A percentile compares a stretch with the other conserved stretches of the same genome.
Conservation (phyloP, 2,797 vertebrate genomes). For the Enteromius thamalakanensis region DNA sequence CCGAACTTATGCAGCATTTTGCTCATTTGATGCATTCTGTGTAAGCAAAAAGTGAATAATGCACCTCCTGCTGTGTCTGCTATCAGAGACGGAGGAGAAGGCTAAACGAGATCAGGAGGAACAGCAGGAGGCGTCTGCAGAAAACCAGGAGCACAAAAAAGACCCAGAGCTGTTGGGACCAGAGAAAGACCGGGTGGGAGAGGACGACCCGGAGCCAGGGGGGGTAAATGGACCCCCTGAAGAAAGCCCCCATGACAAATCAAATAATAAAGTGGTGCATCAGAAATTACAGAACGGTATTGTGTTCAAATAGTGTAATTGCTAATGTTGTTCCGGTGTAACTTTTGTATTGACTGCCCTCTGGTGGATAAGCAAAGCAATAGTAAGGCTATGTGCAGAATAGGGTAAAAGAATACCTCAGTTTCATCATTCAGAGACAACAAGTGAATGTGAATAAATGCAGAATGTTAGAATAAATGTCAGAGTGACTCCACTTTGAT, state of each 20-base stretch:
- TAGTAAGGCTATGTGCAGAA: not conserved
- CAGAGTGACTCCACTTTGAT: no score
- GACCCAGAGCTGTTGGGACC: slow-evolving; percentile 63
- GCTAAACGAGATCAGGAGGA: slow-evolving; percentile 81
- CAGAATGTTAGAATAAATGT: no score
- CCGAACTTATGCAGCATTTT: not conserved
- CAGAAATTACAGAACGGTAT: slow-evolving; percentile 81
- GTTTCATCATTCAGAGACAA: no score
- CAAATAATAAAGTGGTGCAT: not conserved
- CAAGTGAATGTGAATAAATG: no score
- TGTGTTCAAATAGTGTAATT: not conserved
- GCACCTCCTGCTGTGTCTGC: not conserved
- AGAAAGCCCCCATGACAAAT: slow-evolving; percentile 46
- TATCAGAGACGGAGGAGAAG: slow-evolving; percentile 86
- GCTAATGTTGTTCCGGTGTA: no score
- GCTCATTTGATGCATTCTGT: not conserved
- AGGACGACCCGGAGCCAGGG: slow-evolving; percentile 58
- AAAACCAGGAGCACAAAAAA: slow-evolving; percentile 69
- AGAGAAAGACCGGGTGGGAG: slow-evolving; percentile 66
- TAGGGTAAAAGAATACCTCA: not conserved
- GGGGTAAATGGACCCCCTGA: slow-evolving; percentile 47
- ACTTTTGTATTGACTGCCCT: not conserved
- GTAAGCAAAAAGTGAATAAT: not conserved
- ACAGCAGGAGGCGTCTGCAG: slow-evolving; percentile 77
- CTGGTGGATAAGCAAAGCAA: slow-evolving; percentile 2